Base-by-base conservation (phyloP, 2,797 vertebrate species). In the Pangasius djambal region DNA sequence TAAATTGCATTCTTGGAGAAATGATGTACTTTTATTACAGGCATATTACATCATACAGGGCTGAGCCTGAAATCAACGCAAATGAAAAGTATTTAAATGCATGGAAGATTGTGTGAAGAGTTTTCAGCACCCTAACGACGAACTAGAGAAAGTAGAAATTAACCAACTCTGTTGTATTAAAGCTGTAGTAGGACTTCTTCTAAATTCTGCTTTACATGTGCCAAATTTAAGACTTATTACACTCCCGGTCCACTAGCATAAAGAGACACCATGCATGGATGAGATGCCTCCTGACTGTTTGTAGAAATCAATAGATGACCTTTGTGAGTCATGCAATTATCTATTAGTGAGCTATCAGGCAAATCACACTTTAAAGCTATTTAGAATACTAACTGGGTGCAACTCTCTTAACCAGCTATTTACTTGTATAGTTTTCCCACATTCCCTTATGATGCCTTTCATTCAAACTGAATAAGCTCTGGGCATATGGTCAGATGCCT, bases 271-370 rank as follows among this genome's bases (percentile, higher is more conserved):
- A 78, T 5, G 61, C 12, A 55, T 25, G 20, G 70, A 83, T 67
- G 70, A 88, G 28, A 31, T 40, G 28, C 70, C 52, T 65, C 18
- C 48, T 75, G 79, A 61, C 37, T 61, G 34, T 34, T 16, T 37
- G 65, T 70, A 72, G 16, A 37, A 72, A 34, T 63, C 12, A 88
- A 50, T 50, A 63, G 55, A 25, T 83, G 81, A 63, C 55, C 72
- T 86, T 57, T 59, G 57, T 83, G 88, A 88, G 69, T 86, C 82
- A 87, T 75, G 37, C 50, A 87, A 77, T 85, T 87, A 78, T 85
- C 57, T 69, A 87, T 87, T 52, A 88, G 7, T 65, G 31, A 61
- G 75, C 63, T 6, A n/a, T 83, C 77, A 59, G 83, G 22, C n/a
- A 22, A 74, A 69, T 86, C 67, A 67, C 69, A 13, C 9, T 57